Percentiles rank a stretch among this genome's conserved stretches.
phyloP scores from a whole-genome alignment of 2,888 invertebrate species.

The Megaustenia siamemsis region DNA sequence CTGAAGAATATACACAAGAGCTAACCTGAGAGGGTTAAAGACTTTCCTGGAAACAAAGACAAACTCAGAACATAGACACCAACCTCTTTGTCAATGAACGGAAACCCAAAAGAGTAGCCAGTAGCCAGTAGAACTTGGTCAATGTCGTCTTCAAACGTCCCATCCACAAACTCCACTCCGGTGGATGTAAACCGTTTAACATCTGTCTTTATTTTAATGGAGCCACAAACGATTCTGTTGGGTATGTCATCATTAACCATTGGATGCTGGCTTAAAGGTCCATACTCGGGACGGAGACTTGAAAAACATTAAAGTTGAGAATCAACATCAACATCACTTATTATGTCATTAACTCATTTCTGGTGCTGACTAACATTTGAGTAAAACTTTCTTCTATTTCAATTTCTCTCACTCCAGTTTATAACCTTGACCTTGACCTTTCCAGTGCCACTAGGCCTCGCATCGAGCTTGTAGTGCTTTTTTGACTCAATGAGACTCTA shows the following conservation, averaged over 20 bases:
- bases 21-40: too few relatives aligned
- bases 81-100: constrained; percentile 77
- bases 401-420: too few relatives aligned
- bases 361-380: too few relatives aligned
- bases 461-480: too few relatives aligned
- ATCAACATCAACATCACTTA: too few relatives aligned
- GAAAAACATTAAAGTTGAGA: too few relatives aligned
- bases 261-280: constrained; percentile 71
- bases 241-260: constrained; percentile 80
- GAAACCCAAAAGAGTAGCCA: constrained; percentile 80
- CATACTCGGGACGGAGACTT: constrained; percentile 77
- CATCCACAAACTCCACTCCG: constrained; percentile 75
- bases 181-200: constrained; percentile 69
- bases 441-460: too few relatives aligned
- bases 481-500: too few relatives aligned
- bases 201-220: constrained; percentile 76
- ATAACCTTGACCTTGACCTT: too few relatives aligned
- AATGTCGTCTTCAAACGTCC: constrained; percentile 72
- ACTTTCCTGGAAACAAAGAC: too few relatives aligned
- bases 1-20: background rate
- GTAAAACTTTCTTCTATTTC: too few relatives aligned
- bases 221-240: constrained; percentile 78
- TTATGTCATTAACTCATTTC: too few relatives aligned
- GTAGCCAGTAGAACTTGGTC: constrained; percentile 79
- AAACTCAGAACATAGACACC: background rate